Percentiles rank a stretch among this genome's conserved stretches.
Evolutionary conservation across 1,140 invertebrate species (phyloP).

Genomic region (Caerostris extrusa): DNA sequence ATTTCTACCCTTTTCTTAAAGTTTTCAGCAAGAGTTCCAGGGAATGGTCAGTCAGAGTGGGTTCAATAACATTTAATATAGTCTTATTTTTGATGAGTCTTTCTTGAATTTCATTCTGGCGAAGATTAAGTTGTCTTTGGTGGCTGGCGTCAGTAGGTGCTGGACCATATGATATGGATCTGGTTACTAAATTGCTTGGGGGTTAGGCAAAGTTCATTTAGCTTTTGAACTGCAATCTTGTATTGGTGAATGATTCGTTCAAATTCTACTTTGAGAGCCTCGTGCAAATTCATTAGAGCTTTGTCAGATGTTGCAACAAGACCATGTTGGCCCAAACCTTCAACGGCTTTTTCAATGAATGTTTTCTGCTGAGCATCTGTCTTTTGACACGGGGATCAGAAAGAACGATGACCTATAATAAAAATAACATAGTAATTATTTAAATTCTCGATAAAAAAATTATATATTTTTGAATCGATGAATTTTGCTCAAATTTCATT

Average conservation of each 20-base stretch:
- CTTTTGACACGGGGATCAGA: conserved; percentile 84
- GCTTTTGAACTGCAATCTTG: conserved; percentile 92
- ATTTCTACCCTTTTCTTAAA: conserved; percentile 86
- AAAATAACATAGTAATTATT: neutral
- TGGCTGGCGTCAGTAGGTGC: conserved; percentile 93
- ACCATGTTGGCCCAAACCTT: conserved; percentile 92
- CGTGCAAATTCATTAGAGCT: conserved; percentile 84
- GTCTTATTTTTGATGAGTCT: conserved; percentile 95
- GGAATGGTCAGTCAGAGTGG: conserved; percentile 83
- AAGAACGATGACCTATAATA: conserved; percentile 82
- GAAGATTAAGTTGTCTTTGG: conserved; percentile 91
- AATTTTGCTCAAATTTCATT: too few species aligned
- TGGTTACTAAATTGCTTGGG: conserved; percentile 80
- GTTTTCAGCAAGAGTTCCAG: conserved; percentile 85
- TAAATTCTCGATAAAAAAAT: too few species aligned
- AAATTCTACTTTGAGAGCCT: conserved; percentile 86
- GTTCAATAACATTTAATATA: conserved; percentile 91
- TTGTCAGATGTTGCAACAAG: conserved; percentile 86
- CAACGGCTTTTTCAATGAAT: conserved; percentile 90
- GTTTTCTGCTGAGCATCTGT: conserved; percentile 85
- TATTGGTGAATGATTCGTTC: conserved; percentile 92
- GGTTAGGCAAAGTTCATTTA: conserved; percentile 88
- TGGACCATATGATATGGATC: conserved; percentile 85
- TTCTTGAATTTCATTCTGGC: conserved; percentile 88
- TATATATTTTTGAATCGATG: too few species aligned